phyloP scores from a whole-genome alignment of 2,797 vertebrate species.

The Platyrinchus mystaceus region DNA sequence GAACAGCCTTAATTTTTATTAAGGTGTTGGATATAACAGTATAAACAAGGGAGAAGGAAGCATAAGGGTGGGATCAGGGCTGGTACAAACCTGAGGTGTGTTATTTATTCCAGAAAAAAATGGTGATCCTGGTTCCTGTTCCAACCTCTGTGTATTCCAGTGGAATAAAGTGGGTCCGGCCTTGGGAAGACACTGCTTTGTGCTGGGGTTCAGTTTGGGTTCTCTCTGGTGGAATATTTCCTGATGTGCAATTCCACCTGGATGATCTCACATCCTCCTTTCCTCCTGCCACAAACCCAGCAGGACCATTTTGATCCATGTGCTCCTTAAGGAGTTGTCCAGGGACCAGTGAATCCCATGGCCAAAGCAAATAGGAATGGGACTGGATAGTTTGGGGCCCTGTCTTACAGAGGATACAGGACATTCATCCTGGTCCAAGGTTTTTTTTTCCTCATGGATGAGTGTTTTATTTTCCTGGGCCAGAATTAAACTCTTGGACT shows the following conservation, averaged over 20 bases:
- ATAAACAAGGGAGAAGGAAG: neutral
- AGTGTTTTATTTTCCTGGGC: neutral
- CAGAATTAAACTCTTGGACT: neutral
- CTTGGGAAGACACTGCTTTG: neutral
- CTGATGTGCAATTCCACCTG: neutral
- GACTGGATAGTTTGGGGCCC: neutral
- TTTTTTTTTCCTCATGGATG: too few species aligned
- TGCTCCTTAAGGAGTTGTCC: neutral
- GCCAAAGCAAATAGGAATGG: neutral
- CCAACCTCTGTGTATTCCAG: neutral
- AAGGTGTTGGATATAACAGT: neutral
- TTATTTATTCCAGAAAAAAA: neutral
- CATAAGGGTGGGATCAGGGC: neutral
- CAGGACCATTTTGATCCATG: accelerated
- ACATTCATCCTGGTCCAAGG: neutral
- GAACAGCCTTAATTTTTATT: neutral
- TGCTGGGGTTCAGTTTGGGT: neutral
- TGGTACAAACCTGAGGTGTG: neutral
- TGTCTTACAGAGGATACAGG: neutral
- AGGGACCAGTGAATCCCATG: neutral
- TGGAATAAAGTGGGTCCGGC: neutral
- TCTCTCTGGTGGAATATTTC: neutral
- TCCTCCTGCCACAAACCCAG: neutral
- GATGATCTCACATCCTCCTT: accelerated
- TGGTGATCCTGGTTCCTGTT: neutral